A percentile compares a stretch with the other conserved stretches of the same genome.
These are phyloP conservation scores for Drosophila percnosoma DNA, from an alignment of 2,888 invertebrate species.

Conservation along the genomic window DNA sequence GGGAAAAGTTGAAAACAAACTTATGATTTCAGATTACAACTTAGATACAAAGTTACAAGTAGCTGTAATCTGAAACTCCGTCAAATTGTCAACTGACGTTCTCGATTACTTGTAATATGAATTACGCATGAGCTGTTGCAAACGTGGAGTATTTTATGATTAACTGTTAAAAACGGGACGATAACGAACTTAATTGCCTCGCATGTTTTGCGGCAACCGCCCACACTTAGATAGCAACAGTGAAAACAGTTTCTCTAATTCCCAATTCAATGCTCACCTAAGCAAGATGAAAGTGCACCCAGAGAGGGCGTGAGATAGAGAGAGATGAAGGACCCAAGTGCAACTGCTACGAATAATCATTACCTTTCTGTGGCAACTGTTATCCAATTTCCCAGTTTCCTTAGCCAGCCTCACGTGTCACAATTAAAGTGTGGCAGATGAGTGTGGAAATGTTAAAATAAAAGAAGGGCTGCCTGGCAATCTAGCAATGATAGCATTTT, in stretches of 20 bases:
- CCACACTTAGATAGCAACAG: constrained; percentile 39
- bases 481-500: constrained; percentile 43
- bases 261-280: constrained; percentile 47
- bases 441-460: constrained; percentile 45
- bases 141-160: constrained; percentile 18
- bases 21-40: neutral
- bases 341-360: constrained; percentile 71
- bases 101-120: constrained; percentile 22
- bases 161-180: constrained; percentile 22
- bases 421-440: constrained; percentile 64
- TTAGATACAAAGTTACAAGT: no score
- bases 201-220: constrained; percentile 56
- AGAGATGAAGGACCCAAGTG: constrained; percentile 17
- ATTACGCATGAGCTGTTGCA: constrained; percentile 39
- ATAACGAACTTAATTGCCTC: constrained; percentile 63
- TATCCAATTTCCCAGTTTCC: constrained; percentile 51
- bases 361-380: constrained; percentile 69
- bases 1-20: neutral
- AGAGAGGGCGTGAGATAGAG: neutral
- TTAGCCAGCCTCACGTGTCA: constrained; percentile 62
- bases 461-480: constrained; percentile 60
- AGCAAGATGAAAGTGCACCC: constrained; percentile 52
- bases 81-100: neutral
- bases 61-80: neutral
- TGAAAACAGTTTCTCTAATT: constrained; percentile 64